Base-by-base conservation (phyloP, 2,113 vertebrate genomes). In the Macheiramphus alcinus region DNA sequence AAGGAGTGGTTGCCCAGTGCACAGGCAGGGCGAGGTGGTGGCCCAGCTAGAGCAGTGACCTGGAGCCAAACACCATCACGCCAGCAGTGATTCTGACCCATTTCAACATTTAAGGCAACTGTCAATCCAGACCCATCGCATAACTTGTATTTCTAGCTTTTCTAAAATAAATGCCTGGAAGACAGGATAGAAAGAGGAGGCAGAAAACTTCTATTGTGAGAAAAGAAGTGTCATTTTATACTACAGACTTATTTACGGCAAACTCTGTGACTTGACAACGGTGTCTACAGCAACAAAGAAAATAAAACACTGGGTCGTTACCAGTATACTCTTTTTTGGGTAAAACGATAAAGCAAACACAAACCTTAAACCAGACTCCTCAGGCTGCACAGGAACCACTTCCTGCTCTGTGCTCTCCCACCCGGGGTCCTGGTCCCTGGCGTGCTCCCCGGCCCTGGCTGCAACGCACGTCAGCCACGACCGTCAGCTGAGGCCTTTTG, bases 271-370 rank as follows among this genome's bases (percentile, higher is more conserved):
- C 92, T 85, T 91, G n/a, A 79, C 42, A 0, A 87, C 6, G 0
- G 61, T 75, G 70, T 63, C 94, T 92, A 93, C 81, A 91, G 96
- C 85, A 94, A 94, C 56, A 90, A 71, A 58, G 62, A 55, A 92
- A 95, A 90, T n/a, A 79, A 90, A 83, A 27, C 27, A 56, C 27
- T 58, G 10, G 6, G 11, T 74, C 0, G 0, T 32, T 86, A 53
- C 56, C 61, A 68, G 22, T 9, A 3, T 7, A 8, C 11, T 81
- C 72, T 48, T 61, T 61, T 29, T 36, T 45, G n/a, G 40, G 67
- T 63, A 47, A 74, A 86, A 67, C 3, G 6, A 70, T 34, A 62
- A 52, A 63, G 38, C 66, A 67, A 67, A 84, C 17, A 22, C 32
- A 59, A 66, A 53, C 47, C 56, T 59, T 55, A 43, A 68, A 48